phyloP scores from a whole-genome alignment of 2,113 vertebrate genomes.

The Heloderma charlesbogerti region DNA sequence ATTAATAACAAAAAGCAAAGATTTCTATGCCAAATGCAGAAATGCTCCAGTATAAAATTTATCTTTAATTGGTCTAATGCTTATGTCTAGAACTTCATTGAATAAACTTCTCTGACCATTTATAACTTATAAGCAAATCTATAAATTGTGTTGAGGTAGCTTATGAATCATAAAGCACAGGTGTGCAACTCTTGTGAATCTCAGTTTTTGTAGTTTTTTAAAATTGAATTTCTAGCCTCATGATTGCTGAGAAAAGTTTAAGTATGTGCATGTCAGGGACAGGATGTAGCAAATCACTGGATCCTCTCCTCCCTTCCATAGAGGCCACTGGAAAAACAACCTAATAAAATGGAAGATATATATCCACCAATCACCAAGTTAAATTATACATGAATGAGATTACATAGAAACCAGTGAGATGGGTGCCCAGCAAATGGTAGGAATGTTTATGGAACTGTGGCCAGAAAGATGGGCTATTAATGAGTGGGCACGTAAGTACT shows the following conservation, averaged over 20 bases:
- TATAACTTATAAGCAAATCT: neutral
- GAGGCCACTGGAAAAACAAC: neutral
- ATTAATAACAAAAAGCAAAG: neutral
- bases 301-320: neutral
- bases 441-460: neutral
- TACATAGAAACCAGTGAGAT: neutral
- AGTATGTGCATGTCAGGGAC: neutral
- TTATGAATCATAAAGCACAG: neutral
- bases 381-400: no score
- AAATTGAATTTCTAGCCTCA: neutral
- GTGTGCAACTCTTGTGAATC: neutral
- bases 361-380: neutral
- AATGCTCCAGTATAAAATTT: conserved; percentile 7
- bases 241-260: neutral
- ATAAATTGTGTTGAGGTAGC: neutral
- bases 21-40: neutral
- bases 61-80: neutral
- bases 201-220: neutral
- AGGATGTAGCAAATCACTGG: neutral
- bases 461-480: neutral
- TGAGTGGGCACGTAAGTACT: neutral
- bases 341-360: neutral
- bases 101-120: neutral
- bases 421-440: neutral
- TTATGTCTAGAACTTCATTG: neutral